These are phyloP conservation scores for Perca flavescens DNA, from an alignment of 2,113 vertebrate genomes.

Conservation along the genomic window DNA sequence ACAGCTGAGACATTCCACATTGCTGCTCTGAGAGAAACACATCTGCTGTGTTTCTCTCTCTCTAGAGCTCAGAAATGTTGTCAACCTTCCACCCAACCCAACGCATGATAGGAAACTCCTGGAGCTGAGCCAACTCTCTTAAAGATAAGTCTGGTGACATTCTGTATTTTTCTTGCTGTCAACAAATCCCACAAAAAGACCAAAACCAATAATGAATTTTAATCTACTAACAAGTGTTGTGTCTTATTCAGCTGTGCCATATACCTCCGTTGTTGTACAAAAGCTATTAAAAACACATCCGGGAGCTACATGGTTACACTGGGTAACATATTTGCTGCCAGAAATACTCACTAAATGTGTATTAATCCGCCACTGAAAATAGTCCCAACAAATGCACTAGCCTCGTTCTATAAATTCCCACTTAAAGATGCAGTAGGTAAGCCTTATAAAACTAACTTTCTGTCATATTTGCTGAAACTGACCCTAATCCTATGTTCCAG, in stretches of 20 bases:
- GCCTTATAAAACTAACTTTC: too few relatives aligned
- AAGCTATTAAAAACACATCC: neutral
- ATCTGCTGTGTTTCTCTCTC: neutral
- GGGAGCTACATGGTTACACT: neutral
- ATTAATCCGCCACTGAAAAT: neutral
- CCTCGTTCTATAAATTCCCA: neutral
- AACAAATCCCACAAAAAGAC: neutral
- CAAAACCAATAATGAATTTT: neutral
- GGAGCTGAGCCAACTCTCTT: neutral
- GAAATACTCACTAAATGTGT: neutral
- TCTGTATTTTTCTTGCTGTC: neutral
- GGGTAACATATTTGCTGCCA: neutral
- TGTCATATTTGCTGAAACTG: too few relatives aligned
- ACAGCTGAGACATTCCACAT: conserved; percentile 60
- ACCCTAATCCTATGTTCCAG: too few relatives aligned
- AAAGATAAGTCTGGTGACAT: neutral
- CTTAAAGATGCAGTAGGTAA: neutral
- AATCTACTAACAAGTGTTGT: neutral
- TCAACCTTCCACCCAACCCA: neutral
- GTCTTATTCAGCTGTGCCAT: neutral
- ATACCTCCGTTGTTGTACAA: neutral
- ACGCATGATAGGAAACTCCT: conserved; percentile 30
- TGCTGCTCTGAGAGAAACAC: conserved; percentile 22
- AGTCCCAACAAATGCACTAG: neutral
- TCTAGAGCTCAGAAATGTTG: conserved; percentile 2